A percentile compares a stretch with the other conserved stretches of the same genome.
Evolutionary conservation across 2,113 vertebrate species (phyloP).

Genomic region (Fukomys damarensis): DNA sequence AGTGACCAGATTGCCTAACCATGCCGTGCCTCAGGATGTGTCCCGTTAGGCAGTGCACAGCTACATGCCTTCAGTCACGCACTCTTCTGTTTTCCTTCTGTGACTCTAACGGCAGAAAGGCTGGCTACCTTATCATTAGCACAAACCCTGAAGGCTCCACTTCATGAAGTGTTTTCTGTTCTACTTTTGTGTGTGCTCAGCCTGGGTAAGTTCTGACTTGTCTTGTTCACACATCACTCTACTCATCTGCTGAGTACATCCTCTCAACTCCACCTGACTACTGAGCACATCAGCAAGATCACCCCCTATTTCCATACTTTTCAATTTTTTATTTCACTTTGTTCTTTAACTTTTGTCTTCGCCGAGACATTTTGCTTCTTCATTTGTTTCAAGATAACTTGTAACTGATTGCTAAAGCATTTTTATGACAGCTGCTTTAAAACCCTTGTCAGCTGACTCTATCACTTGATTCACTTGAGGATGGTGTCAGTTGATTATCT

Average conservation of each 20-base stretch:
- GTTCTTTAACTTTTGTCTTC: conserved; percentile 25
- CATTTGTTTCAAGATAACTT: conserved; percentile 21
- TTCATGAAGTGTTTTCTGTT: not conserved
- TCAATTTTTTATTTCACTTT: not conserved
- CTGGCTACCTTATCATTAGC: not conserved
- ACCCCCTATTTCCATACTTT: not conserved
- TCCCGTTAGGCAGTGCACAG: not conserved
- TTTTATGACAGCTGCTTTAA: conserved; percentile 46
- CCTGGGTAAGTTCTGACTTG: not conserved
- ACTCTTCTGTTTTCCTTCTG: not conserved
- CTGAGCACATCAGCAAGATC: not conserved
- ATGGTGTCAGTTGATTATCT: not conserved
- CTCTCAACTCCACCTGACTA: not conserved
- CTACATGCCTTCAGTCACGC: not conserved
- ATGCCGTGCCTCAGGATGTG: not conserved
- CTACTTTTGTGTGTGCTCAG: not conserved
- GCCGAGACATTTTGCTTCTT: not conserved
- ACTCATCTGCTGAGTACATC: not conserved
- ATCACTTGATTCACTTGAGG: not conserved
- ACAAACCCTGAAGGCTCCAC: not conserved
- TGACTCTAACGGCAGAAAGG: not conserved
- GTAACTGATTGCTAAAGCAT: not conserved
- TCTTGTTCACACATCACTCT: not conserved
- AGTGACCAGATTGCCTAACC: not conserved
- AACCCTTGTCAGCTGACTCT: not conserved